phyloP scores from a whole-genome alignment of 2,888 invertebrate genomes.

The Griposia aprilina region DNA sequence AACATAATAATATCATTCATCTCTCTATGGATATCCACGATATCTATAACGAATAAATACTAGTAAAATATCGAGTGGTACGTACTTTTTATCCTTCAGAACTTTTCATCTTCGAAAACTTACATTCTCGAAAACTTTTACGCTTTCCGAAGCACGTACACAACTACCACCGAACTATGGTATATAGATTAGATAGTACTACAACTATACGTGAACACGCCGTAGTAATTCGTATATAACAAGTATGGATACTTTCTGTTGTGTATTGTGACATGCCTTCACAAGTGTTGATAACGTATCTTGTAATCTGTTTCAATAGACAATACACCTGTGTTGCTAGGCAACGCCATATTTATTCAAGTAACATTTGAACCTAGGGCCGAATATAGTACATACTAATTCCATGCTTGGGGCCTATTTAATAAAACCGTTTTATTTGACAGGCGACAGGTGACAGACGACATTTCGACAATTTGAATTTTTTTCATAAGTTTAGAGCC shows the following conservation, averaged over 20 bases:
- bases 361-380: not conserved
- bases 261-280: constrained; percentile 22
- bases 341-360: constrained; percentile 21
- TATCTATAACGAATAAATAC: not conserved
- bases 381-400: not conserved
- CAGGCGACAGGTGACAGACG: too few species aligned
- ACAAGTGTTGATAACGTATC: constrained; percentile 48
- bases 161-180: constrained; percentile 29
- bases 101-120: constrained; percentile 28
- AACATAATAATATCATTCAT: not conserved
- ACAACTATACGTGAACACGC: not conserved
- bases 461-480: not conserved
- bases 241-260: constrained; percentile 24
- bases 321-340: constrained; percentile 31
- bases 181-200: constrained; percentile 17
- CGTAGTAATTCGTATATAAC: constrained; percentile 18
- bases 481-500: too few species aligned
- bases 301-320: constrained; percentile 42
- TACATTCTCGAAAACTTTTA: constrained; percentile 20
- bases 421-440: not conserved
- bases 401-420: not conserved
- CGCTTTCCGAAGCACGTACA: constrained; percentile 6
- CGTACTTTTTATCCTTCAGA: constrained; percentile 23
- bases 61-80: constrained; percentile 4
- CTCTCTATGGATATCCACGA: not conserved